A percentile compares a stretch with the other conserved stretches of the same genome.
phyloP scores from a whole-genome alignment of 2,888 invertebrate species.

The Psylliodes chrysocephalus region DNA sequence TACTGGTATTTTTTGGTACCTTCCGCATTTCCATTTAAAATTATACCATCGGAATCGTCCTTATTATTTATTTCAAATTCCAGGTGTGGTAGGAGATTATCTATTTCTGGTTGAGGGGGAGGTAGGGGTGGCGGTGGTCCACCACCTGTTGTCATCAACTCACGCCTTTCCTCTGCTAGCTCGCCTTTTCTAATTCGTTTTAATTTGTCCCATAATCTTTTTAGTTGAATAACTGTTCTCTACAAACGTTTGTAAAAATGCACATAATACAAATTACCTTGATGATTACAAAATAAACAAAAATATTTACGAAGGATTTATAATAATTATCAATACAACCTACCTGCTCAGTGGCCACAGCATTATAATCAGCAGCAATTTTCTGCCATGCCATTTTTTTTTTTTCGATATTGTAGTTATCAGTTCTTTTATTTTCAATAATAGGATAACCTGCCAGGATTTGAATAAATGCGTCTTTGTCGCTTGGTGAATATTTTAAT shows the following conservation, averaged over 20 bases:
- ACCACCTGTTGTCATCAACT: constrained; percentile 25
- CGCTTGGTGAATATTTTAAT: background rate
- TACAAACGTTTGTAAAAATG: too few relatives aligned
- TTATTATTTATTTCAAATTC: constrained; percentile 14
- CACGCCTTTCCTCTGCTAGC: constrained; percentile 25
- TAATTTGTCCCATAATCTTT: constrained; percentile 26
- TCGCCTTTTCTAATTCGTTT: constrained; percentile 20
- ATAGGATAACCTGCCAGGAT: constrained; percentile 1
- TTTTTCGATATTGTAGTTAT: constrained; percentile 3
- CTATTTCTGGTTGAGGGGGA: constrained; percentile 15
- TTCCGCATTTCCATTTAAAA: too few relatives aligned
- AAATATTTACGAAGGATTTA: background rate
- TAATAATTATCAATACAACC: background rate
- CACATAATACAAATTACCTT: constrained; percentile 2
- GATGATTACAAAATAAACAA: background rate
- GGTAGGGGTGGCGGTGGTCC: constrained; percentile 17
- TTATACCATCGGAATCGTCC: constrained; percentile 20
- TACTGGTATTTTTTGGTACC: too few relatives aligned
- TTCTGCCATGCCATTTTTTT: constrained; percentile 2
- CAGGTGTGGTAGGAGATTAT: constrained; percentile 2
- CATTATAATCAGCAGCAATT: constrained; percentile 2
- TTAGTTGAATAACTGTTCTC: constrained; percentile 22
- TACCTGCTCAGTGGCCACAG: constrained; percentile 4
- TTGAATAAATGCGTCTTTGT: background rate
- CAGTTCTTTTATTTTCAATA: constrained; percentile 5